Evolutionary conservation across 2,888 invertebrate genomes (phyloP).

Genomic region (Trichopria drosophilae): DNA sequence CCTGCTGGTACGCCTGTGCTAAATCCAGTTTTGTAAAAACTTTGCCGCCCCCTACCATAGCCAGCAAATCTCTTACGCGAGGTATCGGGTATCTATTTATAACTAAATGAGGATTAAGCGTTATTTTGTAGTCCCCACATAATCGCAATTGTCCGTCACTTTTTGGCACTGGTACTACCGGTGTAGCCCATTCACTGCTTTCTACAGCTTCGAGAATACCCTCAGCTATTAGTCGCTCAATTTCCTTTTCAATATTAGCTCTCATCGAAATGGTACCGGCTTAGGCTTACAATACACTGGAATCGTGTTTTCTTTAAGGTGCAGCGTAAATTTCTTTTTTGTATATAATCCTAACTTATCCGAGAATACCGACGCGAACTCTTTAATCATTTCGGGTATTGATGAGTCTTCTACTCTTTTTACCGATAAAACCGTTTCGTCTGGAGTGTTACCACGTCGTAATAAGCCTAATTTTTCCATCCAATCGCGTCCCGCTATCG

Average conservation of each 20-base stretch:
- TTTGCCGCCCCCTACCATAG: constrained; percentile 28
- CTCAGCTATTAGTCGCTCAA: constrained; percentile 32
- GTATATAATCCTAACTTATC: constrained; percentile 25
- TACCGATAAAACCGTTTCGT: neutral
- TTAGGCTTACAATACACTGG: constrained; percentile 32
- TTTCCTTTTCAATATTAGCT: constrained; percentile 36
- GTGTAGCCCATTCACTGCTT: constrained; percentile 44
- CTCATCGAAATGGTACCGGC: constrained; percentile 41
- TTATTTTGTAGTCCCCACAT: constrained; percentile 49
- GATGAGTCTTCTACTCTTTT: neutral
- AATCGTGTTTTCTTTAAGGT: constrained; percentile 26
- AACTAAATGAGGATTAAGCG: constrained; percentile 42
- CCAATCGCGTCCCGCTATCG: constrained; percentile 29
- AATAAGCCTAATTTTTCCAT: constrained; percentile 10
- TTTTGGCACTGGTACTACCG: constrained; percentile 50
- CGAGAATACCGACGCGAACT: constrained; percentile 24
- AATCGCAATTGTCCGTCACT: constrained; percentile 43
- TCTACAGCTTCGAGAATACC: constrained; percentile 35
- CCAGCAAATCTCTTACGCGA: constrained; percentile 30
- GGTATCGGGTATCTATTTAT: constrained; percentile 39
- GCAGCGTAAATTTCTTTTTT: constrained; percentile 18
- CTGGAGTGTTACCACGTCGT: neutral
- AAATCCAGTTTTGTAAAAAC: constrained; percentile 44
- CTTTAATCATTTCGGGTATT: constrained; percentile 7
- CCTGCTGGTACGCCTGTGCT: constrained; percentile 48